Evolutionary conservation across 2,888 invertebrate species (phyloP).

Genomic region (Eupithecia inturbata): DNA sequence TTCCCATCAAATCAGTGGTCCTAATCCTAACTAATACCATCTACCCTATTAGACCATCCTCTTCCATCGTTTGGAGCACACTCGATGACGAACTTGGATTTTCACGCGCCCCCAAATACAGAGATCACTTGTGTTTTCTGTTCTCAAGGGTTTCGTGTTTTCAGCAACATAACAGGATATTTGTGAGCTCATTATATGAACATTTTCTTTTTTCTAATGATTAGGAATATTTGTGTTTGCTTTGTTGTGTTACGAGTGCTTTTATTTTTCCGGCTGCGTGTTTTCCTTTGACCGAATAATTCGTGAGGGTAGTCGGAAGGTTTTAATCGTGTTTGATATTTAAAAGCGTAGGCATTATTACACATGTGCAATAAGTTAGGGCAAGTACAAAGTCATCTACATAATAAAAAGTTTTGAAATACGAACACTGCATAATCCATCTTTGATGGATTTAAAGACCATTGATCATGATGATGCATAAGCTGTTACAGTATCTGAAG

Average conservation of each 20-base stretch:
- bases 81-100: slow-evolving; percentile 70
- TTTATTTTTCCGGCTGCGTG: neutral
- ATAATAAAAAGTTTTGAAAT: no score
- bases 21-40: neutral
- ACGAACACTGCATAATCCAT: no score
- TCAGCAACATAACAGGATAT: slow-evolving; percentile 41
- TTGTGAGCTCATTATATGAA: slow-evolving; percentile 34
- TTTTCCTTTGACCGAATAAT: slow-evolving; percentile 2
- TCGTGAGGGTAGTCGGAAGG: neutral
- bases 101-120: slow-evolving; percentile 67
- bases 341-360: neutral
- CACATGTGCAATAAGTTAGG: no score
- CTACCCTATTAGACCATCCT: neutral
- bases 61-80: slow-evolving; percentile 55
- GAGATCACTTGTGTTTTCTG: slow-evolving; percentile 45
- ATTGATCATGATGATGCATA: no score
- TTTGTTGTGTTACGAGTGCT: neutral
- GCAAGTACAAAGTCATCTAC: no score
- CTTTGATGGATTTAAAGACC: no score
- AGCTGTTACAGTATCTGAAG: no score
- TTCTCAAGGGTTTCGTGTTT: slow-evolving; percentile 27
- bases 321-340: neutral
- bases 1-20: neutral
- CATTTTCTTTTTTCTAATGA: slow-evolving; percentile 14
- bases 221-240: slow-evolving; percentile 14